Conservation (phyloP, 1,140 invertebrate genomes). For the Octopus sinensis region DNA sequence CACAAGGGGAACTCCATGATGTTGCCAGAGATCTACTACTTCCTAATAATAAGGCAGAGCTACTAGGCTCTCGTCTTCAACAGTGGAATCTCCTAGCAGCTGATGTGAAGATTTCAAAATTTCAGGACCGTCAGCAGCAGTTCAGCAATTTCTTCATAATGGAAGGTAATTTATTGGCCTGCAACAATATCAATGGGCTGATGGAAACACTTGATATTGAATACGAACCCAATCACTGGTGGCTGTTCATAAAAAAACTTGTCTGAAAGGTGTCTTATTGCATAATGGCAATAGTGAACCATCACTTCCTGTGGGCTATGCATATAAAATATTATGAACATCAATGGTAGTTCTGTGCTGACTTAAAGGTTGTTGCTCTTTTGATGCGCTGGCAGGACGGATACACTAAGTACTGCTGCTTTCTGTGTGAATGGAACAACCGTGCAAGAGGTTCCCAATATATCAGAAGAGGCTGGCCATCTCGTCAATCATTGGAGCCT, state of each 20-base stretch:
- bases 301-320: not conserved
- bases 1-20: not conserved
- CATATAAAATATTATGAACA: not conserved
- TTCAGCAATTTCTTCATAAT: not conserved
- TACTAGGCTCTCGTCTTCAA: not conserved
- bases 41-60: not conserved
- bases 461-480: not conserved
- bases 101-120: constrained; percentile 1
- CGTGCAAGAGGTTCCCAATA: constrained; percentile 1
- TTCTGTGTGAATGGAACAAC: not conserved
- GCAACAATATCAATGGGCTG: not conserved
- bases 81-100: constrained; percentile 4
- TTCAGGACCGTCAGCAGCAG: not conserved
- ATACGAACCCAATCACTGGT: not conserved
- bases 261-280: not conserved
- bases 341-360: not conserved
- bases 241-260: not conserved
- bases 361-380: not conserved
- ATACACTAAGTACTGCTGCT: not conserved
- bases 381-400: not conserved
- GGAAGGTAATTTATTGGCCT: not conserved
- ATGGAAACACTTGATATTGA: not conserved
- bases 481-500: not conserved
- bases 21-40: not conserved
- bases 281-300: not conserved